phyloP scores from a whole-genome alignment of 1,140 invertebrate genomes.

The Asobara japonica region DNA sequence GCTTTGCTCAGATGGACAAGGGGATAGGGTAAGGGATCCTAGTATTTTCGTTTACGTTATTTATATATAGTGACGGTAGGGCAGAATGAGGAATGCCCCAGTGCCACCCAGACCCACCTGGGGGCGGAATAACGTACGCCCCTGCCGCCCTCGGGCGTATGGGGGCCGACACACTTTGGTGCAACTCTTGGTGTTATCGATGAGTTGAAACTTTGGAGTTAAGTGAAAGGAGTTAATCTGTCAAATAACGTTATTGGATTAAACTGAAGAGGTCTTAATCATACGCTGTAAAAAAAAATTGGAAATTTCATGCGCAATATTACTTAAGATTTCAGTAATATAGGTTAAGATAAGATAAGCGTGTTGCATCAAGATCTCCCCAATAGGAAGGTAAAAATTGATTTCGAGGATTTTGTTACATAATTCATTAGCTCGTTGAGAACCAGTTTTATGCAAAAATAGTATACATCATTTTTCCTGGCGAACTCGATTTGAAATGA shows the following conservation, averaged over 20 bases:
- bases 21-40: neutral
- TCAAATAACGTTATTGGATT: neutral
- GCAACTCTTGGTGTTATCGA: constrained; percentile 22
- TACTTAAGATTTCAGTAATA: no score
- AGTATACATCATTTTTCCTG: no score
- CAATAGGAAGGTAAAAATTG: no score
- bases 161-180: constrained; percentile 52
- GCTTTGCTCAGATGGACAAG: neutral
- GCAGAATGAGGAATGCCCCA: constrained; percentile 59
- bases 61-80: constrained; percentile 37
- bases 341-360: no score
- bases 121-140: constrained; percentile 65
- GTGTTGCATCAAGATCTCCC: no score
- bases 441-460: no score
- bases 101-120: constrained; percentile 64
- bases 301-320: neutral
- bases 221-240: neutral
- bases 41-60: constrained; percentile 27
- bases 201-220: neutral
- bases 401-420: no score
- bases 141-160: constrained; percentile 62
- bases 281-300: neutral
- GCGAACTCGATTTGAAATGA: no score
- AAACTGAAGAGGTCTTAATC: no score
- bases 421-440: no score